Evolutionary conservation across 2,888 invertebrate species (phyloP), one percentile per base, ranked within the genome.

Genomic region (Eristalinus sepulchralis): DNA sequence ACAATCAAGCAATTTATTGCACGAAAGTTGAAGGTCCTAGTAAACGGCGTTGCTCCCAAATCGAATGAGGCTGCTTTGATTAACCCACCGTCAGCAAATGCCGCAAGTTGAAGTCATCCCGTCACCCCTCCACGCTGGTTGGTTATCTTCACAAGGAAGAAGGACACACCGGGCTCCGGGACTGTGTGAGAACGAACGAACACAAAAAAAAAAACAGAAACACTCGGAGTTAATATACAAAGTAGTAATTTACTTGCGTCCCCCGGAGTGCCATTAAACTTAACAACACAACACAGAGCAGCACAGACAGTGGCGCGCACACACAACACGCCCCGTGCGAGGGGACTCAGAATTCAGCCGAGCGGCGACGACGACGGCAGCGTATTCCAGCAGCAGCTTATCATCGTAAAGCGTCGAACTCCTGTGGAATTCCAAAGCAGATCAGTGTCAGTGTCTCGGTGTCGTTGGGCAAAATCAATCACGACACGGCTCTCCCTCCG

Each of bases 211-310:
- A 20, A 64, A 39, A 1, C 47, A 27, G 17, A 55, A 67, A 34
- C 70, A 71, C 59, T 53, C 68, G 47, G 81, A 85, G 88, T 88
- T 88, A 83, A 88, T 88, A 88, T 76, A 88, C 88, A 88, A 88
- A 85, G 85, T 83, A 83, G 88, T 88, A 88, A 88, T 88, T 88
- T 88, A 85, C 88, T 88, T 85, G 88, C 88, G 59, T 88, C 83
- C 88, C 88, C 88, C 66, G 71, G 88, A 83, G 88, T 84, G 88
- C 88, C 88, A 85, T 88, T 88, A 88, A 88, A 88, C 80, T 88
- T 88, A 88, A 88, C 88, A 88, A 85, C 82, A 77, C 73, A 80
- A 79, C 73, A 72, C 76, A 76, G 64, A 47, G 47, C 64, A 47
- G 47, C 64, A 73, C 47, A 67, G 8, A 33, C 53, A 62, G 20